Conservation (phyloP, 1,140 invertebrate species). For the Tetramorium simillimum region DNA sequence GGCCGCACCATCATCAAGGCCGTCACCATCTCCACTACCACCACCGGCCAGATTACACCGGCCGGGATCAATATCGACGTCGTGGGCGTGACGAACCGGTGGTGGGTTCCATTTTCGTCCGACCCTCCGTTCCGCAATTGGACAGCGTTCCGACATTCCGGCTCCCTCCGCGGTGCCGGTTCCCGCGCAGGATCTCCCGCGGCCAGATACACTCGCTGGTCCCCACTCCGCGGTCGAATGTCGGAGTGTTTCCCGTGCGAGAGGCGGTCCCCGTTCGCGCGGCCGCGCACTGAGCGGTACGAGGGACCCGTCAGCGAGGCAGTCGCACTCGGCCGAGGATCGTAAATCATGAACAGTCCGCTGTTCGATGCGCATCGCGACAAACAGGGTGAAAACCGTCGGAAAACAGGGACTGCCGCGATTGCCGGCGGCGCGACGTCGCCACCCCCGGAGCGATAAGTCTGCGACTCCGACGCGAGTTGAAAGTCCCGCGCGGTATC, state of each 20-base stretch:
- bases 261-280: conserved; percentile 58
- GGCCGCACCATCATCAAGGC: conserved; percentile 39
- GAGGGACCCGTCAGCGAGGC: conserved; percentile 43
- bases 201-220: not conserved
- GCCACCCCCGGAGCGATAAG: conserved; percentile 44
- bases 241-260: not conserved
- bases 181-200: conserved; percentile 5
- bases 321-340: conserved; percentile 60
- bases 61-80: conserved; percentile 73
- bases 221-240: not conserved
- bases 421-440: conserved; percentile 44
- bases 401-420: conserved; percentile 64
- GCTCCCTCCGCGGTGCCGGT: conserved; percentile 16
- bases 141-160: conserved; percentile 48
- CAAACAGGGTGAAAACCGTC: conserved; percentile 71
- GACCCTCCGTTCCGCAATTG: conserved; percentile 62
- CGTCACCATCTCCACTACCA: conserved; percentile 61
- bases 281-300: conserved; percentile 40
- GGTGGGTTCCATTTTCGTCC: conserved; percentile 69
- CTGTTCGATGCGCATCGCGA: conserved; percentile 69
- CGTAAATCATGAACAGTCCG: conserved; percentile 77
- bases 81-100: conserved; percentile 67
- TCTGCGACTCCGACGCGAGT: not conserved
- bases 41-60: conserved; percentile 65
- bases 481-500: conserved; percentile 7